Evolutionary conservation across 2,888 invertebrate species (phyloP).

Genomic region (Oegoconia quadripuncta): DNA sequence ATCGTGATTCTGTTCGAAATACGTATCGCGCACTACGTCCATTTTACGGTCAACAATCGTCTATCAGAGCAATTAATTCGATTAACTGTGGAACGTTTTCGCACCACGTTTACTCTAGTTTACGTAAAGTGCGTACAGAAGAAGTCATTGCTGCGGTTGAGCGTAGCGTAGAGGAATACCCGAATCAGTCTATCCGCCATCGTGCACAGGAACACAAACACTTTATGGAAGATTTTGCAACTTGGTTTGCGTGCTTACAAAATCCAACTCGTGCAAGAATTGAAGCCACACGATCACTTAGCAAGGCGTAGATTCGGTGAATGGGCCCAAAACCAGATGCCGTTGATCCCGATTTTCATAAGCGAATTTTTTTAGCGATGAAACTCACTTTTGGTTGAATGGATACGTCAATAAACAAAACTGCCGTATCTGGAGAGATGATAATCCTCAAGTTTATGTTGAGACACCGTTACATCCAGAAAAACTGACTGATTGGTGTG

Average conservation of each 20-base stretch:
- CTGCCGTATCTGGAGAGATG: constrained; percentile 14
- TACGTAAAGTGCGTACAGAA: no score
- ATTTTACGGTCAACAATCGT: no score
- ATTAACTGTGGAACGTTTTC: no score
- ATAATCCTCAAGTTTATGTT: constrained; percentile 15
- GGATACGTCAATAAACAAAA: constrained; percentile 14
- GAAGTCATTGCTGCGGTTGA: no score
- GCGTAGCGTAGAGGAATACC: no score
- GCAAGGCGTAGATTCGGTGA: constrained; percentile 23
- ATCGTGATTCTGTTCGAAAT: constrained; percentile 24
- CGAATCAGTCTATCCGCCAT: no score
- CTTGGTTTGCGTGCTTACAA: no score
- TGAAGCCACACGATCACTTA: constrained; percentile 23
- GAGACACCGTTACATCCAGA: constrained; percentile 34
- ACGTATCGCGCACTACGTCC: constrained; percentile 27
- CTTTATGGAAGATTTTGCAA: no score
- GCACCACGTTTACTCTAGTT: no score
- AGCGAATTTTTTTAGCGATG: constrained; percentile 21
- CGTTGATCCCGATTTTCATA: constrained; percentile 23
- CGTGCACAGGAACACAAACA: no score
- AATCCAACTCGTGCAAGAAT: constrained; percentile 18
- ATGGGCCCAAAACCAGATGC: constrained; percentile 24
- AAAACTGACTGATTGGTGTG: constrained; percentile 41
- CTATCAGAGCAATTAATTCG: no score
- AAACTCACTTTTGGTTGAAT: constrained; percentile 17